phyloP scores from a whole-genome alignment of 2,888 invertebrate genomes.

The Ichneumon xanthorius region DNA sequence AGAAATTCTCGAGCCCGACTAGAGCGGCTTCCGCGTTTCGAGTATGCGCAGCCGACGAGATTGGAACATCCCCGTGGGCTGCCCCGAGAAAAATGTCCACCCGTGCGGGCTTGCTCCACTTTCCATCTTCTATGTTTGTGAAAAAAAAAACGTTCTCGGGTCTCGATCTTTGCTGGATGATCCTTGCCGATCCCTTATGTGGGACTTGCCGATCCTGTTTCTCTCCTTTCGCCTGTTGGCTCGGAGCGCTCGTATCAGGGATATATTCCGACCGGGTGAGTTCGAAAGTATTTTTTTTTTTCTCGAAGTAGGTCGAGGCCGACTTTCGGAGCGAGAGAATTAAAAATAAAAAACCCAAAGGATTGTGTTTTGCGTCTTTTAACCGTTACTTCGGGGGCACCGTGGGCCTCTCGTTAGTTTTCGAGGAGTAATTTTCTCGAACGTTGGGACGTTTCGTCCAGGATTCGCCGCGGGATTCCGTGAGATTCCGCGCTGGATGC shows the following conservation, averaged over 20 bases:
- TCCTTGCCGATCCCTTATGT: too few species aligned
- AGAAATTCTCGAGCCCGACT: background rate
- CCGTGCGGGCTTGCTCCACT: too few species aligned
- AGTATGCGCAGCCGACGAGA: background rate
- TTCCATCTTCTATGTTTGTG: too few species aligned
- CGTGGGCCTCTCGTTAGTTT: background rate
- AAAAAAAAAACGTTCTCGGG: too few species aligned
- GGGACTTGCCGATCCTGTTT: background rate
- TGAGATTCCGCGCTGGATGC: conserved; percentile 27
- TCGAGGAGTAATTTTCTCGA: conserved; percentile 4
- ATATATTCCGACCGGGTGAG: conserved; percentile 50
- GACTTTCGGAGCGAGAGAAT: conserved; percentile 48
- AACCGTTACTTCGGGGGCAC: conserved; percentile 59
- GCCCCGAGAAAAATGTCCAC: background rate
- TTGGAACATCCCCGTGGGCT: background rate
- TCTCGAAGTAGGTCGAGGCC: conserved; percentile 65
- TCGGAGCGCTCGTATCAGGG: conserved; percentile 50
- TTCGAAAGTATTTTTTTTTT: conserved; percentile 57
- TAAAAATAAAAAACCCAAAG: conserved; percentile 37
- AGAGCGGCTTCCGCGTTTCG: conserved; percentile 9
- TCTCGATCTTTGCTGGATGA: too few species aligned
- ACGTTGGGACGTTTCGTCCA: background rate
- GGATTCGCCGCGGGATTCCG: conserved; percentile 26
- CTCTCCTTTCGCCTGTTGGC: conserved; percentile 20
- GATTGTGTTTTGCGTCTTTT: conserved; percentile 57